phyloP scores from a whole-genome alignment of 2,888 invertebrate genomes.

The Ophion obscuratus region DNA sequence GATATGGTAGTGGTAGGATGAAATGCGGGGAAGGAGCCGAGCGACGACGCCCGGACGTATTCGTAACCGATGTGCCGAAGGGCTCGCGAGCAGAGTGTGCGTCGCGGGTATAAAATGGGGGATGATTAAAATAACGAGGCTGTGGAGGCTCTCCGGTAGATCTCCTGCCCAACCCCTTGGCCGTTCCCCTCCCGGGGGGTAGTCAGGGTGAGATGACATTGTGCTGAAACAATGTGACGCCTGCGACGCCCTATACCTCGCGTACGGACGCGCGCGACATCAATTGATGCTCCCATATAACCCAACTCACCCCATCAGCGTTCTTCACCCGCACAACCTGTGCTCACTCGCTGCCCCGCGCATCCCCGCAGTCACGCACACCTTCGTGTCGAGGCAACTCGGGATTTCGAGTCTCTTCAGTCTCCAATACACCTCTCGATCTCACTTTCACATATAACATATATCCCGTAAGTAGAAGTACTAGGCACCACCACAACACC shows the following conservation, averaged over 20 bases:
- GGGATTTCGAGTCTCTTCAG: neutral
- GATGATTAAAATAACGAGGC: conserved; percentile 83
- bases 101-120: conserved; percentile 81
- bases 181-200: conserved; percentile 48
- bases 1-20: conserved; percentile 1
- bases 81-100: conserved; percentile 66
- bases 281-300: conserved; percentile 77
- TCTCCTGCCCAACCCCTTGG: conserved; percentile 48
- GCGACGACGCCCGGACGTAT: conserved; percentile 61
- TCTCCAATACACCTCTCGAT: neutral
- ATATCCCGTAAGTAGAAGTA: neutral
- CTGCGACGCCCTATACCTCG: conserved; percentile 76
- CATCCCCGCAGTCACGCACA: neutral
- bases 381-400: neutral
- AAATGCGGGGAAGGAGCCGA: conserved; percentile 37
- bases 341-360: conserved; percentile 19
- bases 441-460: neutral
- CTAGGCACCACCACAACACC: neutral
- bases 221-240: conserved; percentile 81
- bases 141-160: conserved; percentile 76
- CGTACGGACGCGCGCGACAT: conserved; percentile 77
- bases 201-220: conserved; percentile 75
- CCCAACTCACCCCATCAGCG: conserved; percentile 42
- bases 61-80: conserved; percentile 71
- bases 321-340: conserved; percentile 55